phyloP scores from a whole-genome alignment of 2,797 vertebrate genomes.

The Alca torda region DNA sequence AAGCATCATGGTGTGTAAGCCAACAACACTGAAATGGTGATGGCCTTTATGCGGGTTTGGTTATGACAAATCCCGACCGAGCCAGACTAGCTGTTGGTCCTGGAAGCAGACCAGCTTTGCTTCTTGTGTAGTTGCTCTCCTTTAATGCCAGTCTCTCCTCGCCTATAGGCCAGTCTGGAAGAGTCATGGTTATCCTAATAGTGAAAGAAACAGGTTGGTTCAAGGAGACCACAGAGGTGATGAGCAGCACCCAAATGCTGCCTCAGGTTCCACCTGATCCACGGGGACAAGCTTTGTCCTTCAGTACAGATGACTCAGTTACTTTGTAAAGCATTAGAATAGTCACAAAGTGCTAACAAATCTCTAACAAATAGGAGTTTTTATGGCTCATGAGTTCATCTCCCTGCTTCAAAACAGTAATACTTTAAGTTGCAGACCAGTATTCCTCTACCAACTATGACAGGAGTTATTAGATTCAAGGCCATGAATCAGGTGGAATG shows the following conservation, averaged over 20 bases:
- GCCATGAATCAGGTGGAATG: background rate
- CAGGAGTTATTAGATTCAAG: background rate
- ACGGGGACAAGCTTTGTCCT: background rate
- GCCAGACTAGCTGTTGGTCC: background rate
- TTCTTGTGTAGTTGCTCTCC: background rate
- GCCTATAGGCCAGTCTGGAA: background rate
- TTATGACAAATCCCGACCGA: background rate
- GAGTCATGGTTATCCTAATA: background rate
- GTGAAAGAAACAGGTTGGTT: background rate
- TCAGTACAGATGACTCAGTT: background rate
- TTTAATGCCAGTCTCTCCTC: background rate
- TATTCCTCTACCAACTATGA: background rate
- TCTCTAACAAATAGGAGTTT: background rate
- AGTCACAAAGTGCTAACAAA: background rate
- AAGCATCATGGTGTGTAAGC: background rate
- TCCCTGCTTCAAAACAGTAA: background rate
- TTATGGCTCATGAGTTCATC: background rate
- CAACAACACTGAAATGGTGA: background rate
- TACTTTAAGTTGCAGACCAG: background rate
- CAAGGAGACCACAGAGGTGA: background rate
- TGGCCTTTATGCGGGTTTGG: background rate
- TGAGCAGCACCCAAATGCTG: background rate
- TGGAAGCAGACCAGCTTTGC: background rate
- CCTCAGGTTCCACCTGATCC: background rate
- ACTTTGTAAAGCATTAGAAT: background rate